Evolutionary conservation across 2,888 invertebrate genomes (phyloP).

Genomic region (Pseudolycoriella hygida): DNA sequence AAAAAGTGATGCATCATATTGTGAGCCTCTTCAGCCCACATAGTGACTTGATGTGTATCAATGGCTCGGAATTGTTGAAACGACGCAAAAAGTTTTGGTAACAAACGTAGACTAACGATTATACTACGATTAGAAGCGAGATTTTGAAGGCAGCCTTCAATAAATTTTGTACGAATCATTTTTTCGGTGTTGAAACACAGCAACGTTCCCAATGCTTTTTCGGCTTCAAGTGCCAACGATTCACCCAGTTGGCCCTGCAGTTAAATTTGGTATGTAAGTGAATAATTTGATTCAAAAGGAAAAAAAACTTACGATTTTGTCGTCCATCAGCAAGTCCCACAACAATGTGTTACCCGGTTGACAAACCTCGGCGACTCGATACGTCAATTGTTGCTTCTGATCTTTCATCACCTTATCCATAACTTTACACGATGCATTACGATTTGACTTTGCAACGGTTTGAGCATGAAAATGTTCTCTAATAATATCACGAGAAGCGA

Average conservation of each 20-base stretch:
- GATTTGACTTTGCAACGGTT: conserved; percentile 13
- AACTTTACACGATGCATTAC: conserved; percentile 12
- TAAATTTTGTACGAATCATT: conserved; percentile 80
- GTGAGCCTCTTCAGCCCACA: conserved; percentile 86
- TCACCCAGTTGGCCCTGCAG: conserved; percentile 66
- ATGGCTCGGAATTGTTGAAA: conserved; percentile 77
- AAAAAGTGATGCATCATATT: conserved; percentile 89
- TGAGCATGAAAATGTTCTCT: not conserved
- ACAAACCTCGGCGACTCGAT: conserved; percentile 48
- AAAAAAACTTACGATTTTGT: conserved; percentile 51
- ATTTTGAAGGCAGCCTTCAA: conserved; percentile 85
- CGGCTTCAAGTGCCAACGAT: conserved; percentile 81
- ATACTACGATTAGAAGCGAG: conserved; percentile 77
- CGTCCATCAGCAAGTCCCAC: conserved; percentile 88
- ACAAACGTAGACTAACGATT: conserved; percentile 68
- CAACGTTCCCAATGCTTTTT: conserved; percentile 77
- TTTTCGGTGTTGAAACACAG: conserved; percentile 83
- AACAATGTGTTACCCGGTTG: conserved; percentile 80
- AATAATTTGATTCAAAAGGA: not conserved
- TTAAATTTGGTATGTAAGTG: conserved; percentile 3
- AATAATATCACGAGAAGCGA: not conserved
- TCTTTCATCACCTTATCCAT: conserved; percentile 8
- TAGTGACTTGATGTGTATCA: conserved; percentile 71
- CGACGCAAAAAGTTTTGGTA: conserved; percentile 81
- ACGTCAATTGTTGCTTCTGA: conserved; percentile 17